Conservation (phyloP, 2,888 invertebrate genomes). For the Ornithoptera priamus region DNA sequence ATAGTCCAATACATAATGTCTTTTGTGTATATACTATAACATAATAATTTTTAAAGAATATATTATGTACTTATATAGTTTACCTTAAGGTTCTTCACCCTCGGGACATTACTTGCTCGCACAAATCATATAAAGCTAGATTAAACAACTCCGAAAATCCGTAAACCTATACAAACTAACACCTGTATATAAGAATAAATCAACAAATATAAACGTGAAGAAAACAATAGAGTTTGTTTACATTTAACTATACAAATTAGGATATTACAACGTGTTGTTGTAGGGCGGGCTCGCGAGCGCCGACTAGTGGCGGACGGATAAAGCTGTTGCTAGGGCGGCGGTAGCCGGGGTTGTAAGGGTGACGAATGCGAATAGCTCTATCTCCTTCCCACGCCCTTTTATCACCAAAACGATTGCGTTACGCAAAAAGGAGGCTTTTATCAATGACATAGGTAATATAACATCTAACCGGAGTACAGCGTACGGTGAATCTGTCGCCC, state of each 20-base stretch:
- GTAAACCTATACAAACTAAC: not conserved
- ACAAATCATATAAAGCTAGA: slow-evolving; percentile 10
- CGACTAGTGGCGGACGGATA: slow-evolving; percentile 66
- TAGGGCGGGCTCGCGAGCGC: slow-evolving; percentile 71
- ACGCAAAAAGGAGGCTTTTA: slow-evolving; percentile 75
- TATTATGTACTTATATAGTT: slow-evolving; percentile 30
- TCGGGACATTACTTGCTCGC: slow-evolving; percentile 5
- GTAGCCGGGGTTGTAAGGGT: slow-evolving; percentile 52
- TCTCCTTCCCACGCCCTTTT: slow-evolving; percentile 64
- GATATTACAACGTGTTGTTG: slow-evolving; percentile 59
- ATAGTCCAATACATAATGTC: too few relatives aligned
- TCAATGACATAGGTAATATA: slow-evolving; percentile 73
- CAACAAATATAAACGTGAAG: slow-evolving; percentile 35
- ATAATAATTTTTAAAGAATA: not conserved
- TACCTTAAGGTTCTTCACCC: slow-evolving; percentile 43
- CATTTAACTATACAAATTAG: slow-evolving; percentile 61
- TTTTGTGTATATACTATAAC: too few relatives aligned
- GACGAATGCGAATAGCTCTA: slow-evolving; percentile 36
- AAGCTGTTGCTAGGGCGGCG: slow-evolving; percentile 59
- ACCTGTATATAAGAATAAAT: not conserved
- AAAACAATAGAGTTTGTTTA: slow-evolving; percentile 68
- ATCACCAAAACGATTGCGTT: slow-evolving; percentile 58
- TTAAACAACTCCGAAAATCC: not conserved
- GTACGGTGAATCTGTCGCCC: slow-evolving; percentile 43
- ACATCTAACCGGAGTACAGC: slow-evolving; percentile 45